Conservation (phyloP, 2,113 vertebrate species). For the sheep (Ovis aries) region DNA sequence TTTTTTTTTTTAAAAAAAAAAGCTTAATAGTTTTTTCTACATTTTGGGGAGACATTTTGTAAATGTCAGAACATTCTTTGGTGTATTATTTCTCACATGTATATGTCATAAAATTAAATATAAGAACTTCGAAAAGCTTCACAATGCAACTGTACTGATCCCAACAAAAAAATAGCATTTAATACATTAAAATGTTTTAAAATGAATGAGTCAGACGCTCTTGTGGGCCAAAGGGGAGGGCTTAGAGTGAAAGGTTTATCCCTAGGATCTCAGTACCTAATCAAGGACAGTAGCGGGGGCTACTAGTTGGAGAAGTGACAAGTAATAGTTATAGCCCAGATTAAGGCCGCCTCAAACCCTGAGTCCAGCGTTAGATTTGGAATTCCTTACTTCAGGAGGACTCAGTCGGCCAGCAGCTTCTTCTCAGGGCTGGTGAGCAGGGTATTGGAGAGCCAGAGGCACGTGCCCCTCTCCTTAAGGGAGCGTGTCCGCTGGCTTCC, state of each 20-base stretch:
- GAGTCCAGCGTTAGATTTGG: background rate
- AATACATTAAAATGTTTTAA: background rate
- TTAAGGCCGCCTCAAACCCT: background rate
- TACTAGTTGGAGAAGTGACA: background rate
- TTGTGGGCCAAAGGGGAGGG: background rate
- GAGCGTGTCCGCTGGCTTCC: background rate
- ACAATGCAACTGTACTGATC: background rate
- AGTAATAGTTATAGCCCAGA: background rate
- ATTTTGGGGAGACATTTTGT: constrained; percentile 33
- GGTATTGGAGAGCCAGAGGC: background rate
- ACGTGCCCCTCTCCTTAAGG: no score
- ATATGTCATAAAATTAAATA: background rate
- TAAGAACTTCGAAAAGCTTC: background rate
- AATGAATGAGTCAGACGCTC: background rate
- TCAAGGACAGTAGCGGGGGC: background rate
- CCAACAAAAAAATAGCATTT: background rate
- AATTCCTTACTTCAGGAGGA: background rate
- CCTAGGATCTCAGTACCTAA: background rate
- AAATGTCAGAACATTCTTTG: background rate
- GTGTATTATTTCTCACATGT: background rate
- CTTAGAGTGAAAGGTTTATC: background rate
- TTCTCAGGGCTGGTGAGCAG: background rate
- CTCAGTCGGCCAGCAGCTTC: no score
- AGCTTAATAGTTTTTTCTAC: background rate
- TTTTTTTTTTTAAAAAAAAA: background rate